phyloP scores from a whole-genome alignment of 2,113 vertebrate genomes.

The Passerina amoena region DNA sequence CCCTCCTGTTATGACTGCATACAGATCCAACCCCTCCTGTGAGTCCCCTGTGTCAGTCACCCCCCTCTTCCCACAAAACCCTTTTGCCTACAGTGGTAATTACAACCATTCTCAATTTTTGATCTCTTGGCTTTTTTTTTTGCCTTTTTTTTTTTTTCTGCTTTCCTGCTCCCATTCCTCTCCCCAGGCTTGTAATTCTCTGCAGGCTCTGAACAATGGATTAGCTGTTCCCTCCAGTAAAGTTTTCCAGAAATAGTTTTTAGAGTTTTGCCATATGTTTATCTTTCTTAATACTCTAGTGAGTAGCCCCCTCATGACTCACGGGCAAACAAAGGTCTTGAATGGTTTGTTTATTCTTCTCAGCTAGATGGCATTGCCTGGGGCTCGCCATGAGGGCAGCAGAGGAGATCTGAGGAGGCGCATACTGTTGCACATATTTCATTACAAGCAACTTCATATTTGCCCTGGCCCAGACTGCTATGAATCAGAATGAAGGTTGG shows the following conservation, averaged over 20 bases:
- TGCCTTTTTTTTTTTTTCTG: neutral
- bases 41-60: neutral
- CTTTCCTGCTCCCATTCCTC: conserved; percentile 34
- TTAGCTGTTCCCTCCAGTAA: conserved; percentile 73
- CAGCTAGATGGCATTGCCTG: conserved; percentile 39
- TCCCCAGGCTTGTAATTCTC: conserved; percentile 50
- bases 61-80: conserved; percentile 20
- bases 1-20: neutral
- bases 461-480: neutral
- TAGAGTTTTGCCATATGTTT: conserved; percentile 74
- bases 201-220: conserved; percentile 69
- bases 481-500: conserved; percentile 1
- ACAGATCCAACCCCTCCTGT: neutral
- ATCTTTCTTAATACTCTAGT: conserved; percentile 74
- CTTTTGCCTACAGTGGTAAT: conserved; percentile 28
- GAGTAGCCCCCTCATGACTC: conserved; percentile 74
- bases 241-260: conserved; percentile 76
- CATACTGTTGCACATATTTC: neutral
- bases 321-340: conserved; percentile 64
- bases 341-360: conserved; percentile 72
- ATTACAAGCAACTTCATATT: conserved; percentile 18
- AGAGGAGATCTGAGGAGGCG: conserved; percentile 20
- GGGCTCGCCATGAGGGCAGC: conserved; percentile 17
- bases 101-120: conserved; percentile 47
- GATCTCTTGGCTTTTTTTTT: conserved; percentile 7